phyloP scores from a whole-genome alignment of 1,140 invertebrate genomes.

The Aricia agestis region DNA sequence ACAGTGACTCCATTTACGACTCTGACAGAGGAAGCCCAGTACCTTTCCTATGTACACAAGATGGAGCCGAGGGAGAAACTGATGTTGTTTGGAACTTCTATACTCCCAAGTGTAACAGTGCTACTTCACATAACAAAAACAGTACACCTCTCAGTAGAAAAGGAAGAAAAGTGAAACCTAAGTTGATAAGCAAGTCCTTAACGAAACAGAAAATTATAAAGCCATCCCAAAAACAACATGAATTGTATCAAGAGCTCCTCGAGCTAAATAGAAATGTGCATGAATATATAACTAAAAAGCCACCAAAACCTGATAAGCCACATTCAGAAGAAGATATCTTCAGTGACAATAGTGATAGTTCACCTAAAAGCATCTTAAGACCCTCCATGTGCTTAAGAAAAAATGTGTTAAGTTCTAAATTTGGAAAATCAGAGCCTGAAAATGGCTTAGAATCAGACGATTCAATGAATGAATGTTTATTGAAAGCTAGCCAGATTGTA shows the following conservation, averaged over 20 bases:
- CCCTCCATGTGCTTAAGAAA: slow-evolving; percentile 50
- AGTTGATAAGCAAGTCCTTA: slow-evolving; percentile 52
- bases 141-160: slow-evolving; percentile 63
- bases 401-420: slow-evolving; percentile 64
- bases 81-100: slow-evolving; percentile 75
- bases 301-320: slow-evolving; percentile 34
- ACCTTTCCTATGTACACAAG: slow-evolving; percentile 72
- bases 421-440: slow-evolving; percentile 53
- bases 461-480: slow-evolving; percentile 71
- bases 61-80: slow-evolving; percentile 66
- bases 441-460: slow-evolving; percentile 68
- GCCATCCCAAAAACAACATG: slow-evolving; percentile 50
- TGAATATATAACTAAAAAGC: slow-evolving; percentile 52
- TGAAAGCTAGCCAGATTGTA: slow-evolving; percentile 68
- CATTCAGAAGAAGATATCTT: slow-evolving; percentile 64
- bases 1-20: slow-evolving; percentile 64
- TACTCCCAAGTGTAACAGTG: slow-evolving; percentile 55
- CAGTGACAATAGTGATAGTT: slow-evolving; percentile 51
- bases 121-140: slow-evolving; percentile 38
- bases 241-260: slow-evolving; percentile 61
- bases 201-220: slow-evolving; percentile 51
- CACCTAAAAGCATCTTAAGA: slow-evolving; percentile 50
- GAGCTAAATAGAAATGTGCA: slow-evolving; percentile 69
- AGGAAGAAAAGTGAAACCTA: slow-evolving; percentile 47
- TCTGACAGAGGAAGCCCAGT: slow-evolving; percentile 66